Evolutionary conservation across 2,888 invertebrate species (phyloP).

Genomic region (Melanotus villosus): DNA sequence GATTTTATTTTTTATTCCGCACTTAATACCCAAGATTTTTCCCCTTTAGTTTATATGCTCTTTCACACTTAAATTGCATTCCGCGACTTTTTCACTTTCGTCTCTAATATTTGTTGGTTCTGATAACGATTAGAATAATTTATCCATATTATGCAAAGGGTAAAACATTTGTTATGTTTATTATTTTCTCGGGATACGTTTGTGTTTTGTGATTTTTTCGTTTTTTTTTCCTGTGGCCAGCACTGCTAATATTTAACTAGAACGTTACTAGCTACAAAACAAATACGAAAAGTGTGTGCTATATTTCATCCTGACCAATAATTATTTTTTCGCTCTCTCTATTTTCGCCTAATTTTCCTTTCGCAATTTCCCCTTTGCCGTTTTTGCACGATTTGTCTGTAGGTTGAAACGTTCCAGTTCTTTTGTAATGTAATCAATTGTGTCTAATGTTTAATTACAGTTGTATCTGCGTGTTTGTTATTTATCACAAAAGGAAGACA

Average conservation of each 20-base stretch:
- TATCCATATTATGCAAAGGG: too few relatives aligned
- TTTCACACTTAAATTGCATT: background rate
- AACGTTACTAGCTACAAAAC: too few relatives aligned
- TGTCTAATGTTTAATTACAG: conserved; percentile 48
- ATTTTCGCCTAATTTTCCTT: conserved; percentile 20
- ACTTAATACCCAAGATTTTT: background rate
- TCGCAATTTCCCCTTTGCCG: background rate
- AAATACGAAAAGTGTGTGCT: background rate
- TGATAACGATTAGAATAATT: too few relatives aligned
- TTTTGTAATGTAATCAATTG: conserved; percentile 46
- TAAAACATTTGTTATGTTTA: too few relatives aligned
- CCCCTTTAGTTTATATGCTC: background rate
- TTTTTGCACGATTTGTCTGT: conserved; percentile 26
- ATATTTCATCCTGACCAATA: conserved; percentile 7
- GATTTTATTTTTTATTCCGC: background rate
- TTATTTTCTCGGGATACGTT: too few relatives aligned
- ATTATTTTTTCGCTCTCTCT: conserved; percentile 6
- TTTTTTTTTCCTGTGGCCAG: too few relatives aligned
- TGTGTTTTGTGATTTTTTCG: too few relatives aligned
- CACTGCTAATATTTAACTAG: too few relatives aligned
- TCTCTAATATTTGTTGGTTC: too few relatives aligned
- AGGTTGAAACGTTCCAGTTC: conserved; percentile 16
- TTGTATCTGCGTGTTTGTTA: conserved; percentile 41
- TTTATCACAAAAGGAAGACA: conserved; percentile 44
- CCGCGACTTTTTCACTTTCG: too few relatives aligned